Evolutionary conservation across 2,888 invertebrate genomes (phyloP).

Genomic region (Himalopsyche anomala): DNA sequence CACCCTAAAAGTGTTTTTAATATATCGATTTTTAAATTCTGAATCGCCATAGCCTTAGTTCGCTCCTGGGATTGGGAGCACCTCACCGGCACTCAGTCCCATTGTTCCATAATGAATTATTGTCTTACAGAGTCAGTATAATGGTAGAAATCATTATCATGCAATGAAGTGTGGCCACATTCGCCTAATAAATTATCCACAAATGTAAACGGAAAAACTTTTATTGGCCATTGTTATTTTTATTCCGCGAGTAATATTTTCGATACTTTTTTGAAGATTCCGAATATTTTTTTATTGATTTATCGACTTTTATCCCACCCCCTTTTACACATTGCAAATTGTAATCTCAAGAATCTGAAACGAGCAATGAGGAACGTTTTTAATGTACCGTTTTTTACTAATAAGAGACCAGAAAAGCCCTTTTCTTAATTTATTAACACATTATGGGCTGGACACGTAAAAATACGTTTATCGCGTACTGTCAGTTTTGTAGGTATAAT

Average conservation of each 20-base stretch:
- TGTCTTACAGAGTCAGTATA: conserved; percentile 15
- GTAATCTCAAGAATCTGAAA: too few relatives aligned
- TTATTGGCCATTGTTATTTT: conserved; percentile 37
- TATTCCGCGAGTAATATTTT: conserved; percentile 11
- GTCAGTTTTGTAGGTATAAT: too few relatives aligned
- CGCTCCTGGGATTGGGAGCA: background rate
- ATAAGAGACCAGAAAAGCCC: too few relatives aligned
- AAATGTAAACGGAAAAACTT: conserved; percentile 36
- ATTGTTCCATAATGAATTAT: conserved; percentile 42
- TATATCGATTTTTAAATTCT: background rate
- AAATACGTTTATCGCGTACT: too few relatives aligned
- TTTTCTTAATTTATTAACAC: too few relatives aligned
- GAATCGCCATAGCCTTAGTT: background rate
- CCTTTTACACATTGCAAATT: background rate
- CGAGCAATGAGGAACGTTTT: too few relatives aligned
- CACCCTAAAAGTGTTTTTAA: too few relatives aligned
- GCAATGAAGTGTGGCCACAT: conserved; percentile 32
- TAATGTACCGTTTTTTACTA: too few relatives aligned
- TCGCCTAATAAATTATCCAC: conserved; percentile 35
- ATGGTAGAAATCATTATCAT: conserved; percentile 36
- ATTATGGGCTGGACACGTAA: too few relatives aligned
- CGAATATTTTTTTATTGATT: background rate
- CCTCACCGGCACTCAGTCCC: background rate
- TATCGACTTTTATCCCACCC: background rate
- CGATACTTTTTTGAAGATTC: background rate